Conservation (phyloP, 2,113 vertebrate species). For the Sakesphorus luctuosus region DNA sequence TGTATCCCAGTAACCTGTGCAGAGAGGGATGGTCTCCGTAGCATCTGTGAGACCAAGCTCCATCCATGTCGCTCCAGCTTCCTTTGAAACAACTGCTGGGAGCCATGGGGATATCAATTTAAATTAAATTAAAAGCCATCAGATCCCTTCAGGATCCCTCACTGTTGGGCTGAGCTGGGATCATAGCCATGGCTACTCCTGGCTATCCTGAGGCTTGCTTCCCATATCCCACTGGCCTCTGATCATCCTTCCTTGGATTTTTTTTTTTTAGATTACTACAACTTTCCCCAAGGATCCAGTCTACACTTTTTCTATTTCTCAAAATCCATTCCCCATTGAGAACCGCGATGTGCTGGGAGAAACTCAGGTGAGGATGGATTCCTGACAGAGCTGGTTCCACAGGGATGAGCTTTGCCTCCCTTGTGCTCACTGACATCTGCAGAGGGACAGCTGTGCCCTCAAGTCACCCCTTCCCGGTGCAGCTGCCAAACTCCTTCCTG, state of each 20-base stretch:
- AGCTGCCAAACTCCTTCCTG: background rate
- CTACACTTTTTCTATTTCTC: slow-evolving; percentile 92
- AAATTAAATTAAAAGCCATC: background rate
- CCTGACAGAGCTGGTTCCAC: rapidly evolving
- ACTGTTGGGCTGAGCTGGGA: background rate
- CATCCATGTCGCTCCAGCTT: background rate
- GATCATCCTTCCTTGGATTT: background rate
- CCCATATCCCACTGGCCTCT: background rate
- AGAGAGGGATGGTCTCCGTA: background rate
- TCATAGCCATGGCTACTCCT: background rate
- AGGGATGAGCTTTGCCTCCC: background rate
- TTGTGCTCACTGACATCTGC: background rate
- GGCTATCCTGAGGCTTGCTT: background rate
- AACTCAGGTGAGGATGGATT: slow-evolving; percentile 83
- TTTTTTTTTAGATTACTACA: slow-evolving; percentile 88
- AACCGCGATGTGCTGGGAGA: slow-evolving; percentile 94
- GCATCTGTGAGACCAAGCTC: background rate
- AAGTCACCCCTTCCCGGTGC: background rate
- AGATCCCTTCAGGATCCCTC: background rate
- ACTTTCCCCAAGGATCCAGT: slow-evolving; percentile 98
- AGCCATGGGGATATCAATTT: background rate
- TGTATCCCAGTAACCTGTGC: background rate
- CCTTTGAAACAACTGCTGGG: background rate
- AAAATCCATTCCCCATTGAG: slow-evolving; percentile 93
- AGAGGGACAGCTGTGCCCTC: background rate